Evolutionary conservation across 2,797 vertebrate genomes (phyloP), one percentile per base, ranked within the genome.

Genomic region (Peromyscus aztecus): DNA sequence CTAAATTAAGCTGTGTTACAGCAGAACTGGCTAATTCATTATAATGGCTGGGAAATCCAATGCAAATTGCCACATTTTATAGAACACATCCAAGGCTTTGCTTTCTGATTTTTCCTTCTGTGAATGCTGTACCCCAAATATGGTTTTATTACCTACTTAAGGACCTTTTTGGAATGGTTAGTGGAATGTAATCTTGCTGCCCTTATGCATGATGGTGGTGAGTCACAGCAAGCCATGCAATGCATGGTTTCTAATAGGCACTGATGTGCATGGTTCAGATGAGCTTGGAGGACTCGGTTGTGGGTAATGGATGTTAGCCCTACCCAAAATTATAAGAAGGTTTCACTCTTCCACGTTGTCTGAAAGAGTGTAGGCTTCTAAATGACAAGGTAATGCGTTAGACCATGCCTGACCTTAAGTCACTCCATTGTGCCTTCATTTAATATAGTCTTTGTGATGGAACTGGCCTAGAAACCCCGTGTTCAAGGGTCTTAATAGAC

Each of bases 1-100:
- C 90, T 97, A 98, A 98, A 98, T 89, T 37, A 97, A 97, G 93
- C 81, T 94, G 88, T 90, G 71, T 95, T 94, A 76, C 4, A 69
- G 86, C 80, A 96, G 92, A 95, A 90, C 65, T 3, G 34, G 87
- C 91, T 94, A 95, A 96, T 97, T 95, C 87, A 43, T 81, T 78
- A 31, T 94, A 83, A 93, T 65, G 84, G 76, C 55, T 88, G 61
- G 84, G 93, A 95, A 95, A 95, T 84, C 73, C 91, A 94, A 9
- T 59, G 78, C 55, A 90, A 93, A 80, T 93, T 76, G 46, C 27
- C 90, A 21, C 63, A 71, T 92, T 71, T 83, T 78, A 21, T 37
- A 57, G 61, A 82, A 67, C 17, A 69, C n/a, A 73, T 80, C 76
- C 27, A 63, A 93, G 11, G 4, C 27, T 71, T 87, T 86, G 77